A percentile compares a stretch with the other conserved stretches of the same genome.
Conservation (phyloP, 2,113 vertebrate species). For the Sapayoa aenigma region DNA sequence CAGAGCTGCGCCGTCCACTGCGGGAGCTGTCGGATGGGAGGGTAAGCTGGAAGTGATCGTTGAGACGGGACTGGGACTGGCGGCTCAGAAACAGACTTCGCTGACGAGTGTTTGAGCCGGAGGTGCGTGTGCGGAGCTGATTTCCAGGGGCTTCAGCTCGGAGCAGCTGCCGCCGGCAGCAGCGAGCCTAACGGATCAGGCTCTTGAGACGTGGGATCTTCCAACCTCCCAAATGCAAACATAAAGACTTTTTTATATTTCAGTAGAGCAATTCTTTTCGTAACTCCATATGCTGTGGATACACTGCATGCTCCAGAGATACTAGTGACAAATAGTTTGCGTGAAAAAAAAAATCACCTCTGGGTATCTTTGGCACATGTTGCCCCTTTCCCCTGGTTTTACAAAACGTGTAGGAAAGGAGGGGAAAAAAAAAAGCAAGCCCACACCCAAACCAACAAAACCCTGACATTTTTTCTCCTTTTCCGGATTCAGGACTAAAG, state of each 20-base stretch:
- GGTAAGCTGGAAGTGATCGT: neutral
- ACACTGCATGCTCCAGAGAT: too few species aligned
- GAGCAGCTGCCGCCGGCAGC: too few species aligned
- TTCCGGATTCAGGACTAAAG: neutral
- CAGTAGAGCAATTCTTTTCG: neutral
- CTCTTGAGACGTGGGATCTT: neutral
- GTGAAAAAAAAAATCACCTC: neutral
- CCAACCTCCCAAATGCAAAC: neutral
- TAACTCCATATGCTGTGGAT: too few species aligned
- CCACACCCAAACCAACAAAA: neutral
- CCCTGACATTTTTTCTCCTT: neutral
- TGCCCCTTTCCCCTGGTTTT: neutral
- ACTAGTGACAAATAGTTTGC: neutral
- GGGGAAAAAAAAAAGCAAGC: neutral
- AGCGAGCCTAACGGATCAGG: too few species aligned
- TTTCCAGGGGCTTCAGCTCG: neutral
- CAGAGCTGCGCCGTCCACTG: too few species aligned
- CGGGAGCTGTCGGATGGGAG: neutral
- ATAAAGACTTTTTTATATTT: neutral
- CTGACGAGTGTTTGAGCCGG: too few species aligned
- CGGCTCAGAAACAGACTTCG: neutral
- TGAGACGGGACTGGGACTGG: neutral
- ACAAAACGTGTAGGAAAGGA: neutral
- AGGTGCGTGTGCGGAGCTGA: neutral
- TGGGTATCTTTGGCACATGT: accelerated